Evolutionary conservation across 1,140 invertebrate genomes (phyloP).

Genomic region (Drosophila ambigua): DNA sequence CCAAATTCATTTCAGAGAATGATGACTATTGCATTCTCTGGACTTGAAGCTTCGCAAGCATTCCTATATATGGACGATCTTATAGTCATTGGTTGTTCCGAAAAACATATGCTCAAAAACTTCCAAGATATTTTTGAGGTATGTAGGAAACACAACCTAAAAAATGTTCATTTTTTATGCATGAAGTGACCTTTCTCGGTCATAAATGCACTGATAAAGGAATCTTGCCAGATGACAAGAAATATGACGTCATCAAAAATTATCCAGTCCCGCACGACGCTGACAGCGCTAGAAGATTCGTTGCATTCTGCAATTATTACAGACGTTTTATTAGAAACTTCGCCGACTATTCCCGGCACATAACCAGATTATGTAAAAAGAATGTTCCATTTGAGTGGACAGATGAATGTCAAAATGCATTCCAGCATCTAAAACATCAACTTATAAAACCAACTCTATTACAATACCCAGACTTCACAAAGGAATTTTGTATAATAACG

Average conservation of each 20-base stretch:
- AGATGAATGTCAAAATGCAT: constrained; percentile 6
- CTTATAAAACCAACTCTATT: not conserved
- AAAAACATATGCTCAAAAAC: too few relatives aligned
- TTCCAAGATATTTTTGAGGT: too few relatives aligned
- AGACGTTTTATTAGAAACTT: too few relatives aligned
- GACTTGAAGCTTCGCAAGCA: too few relatives aligned
- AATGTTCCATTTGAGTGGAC: constrained; percentile 12
- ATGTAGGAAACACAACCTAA: not conserved
- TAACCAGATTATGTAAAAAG: constrained; percentile 11
- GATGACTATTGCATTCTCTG: too few relatives aligned
- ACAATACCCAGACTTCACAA: constrained; percentile 14
- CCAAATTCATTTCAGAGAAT: too few relatives aligned
- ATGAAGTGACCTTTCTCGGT: not conserved
- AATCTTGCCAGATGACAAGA: not conserved
- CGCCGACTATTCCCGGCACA: not conserved
- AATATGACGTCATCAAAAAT: not conserved
- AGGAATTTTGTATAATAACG: not conserved
- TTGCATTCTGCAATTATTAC: too few relatives aligned
- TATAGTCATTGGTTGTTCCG: too few relatives aligned
- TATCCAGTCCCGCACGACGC: not conserved
- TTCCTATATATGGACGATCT: too few relatives aligned
- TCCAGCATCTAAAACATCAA: not conserved
- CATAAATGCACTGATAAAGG: not conserved
- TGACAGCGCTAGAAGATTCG: not conserved
- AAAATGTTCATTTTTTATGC: not conserved